These are phyloP conservation scores for Apis laboriosa DNA, from an alignment of 1,140 invertebrate species.

Conservation along the genomic window DNA sequence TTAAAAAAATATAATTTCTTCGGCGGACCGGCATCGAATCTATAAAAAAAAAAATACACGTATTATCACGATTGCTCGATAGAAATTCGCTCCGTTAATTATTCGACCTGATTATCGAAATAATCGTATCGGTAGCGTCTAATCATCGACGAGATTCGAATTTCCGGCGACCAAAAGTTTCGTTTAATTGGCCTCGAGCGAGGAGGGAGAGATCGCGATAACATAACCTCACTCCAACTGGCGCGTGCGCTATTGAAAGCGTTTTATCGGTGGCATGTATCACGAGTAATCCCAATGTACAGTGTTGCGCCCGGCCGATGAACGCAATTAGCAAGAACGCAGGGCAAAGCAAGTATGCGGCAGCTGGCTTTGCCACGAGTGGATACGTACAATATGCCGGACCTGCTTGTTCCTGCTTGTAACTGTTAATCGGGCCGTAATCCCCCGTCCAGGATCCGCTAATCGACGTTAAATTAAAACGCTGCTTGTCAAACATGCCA, in stretches of 20 bases:
- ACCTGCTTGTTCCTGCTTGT: slow-evolving; percentile 6
- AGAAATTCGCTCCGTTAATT: too few species aligned
- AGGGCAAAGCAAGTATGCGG: slow-evolving; percentile 58
- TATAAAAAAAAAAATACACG: too few species aligned
- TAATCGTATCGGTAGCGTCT: not conserved
- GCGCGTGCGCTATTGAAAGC: not conserved
- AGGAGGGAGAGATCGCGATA: not conserved
- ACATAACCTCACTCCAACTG: not conserved
- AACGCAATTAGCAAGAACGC: slow-evolving; percentile 46
- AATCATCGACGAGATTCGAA: not conserved
- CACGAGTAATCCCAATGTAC: not conserved
- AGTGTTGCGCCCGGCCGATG: slow-evolving; percentile 3
- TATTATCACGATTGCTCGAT: too few species aligned
- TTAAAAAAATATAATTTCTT: too few species aligned
- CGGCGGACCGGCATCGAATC: too few species aligned
- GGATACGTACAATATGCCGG: slow-evolving; percentile 7
- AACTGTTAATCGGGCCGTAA: slow-evolving; percentile 28
- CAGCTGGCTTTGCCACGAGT: slow-evolving; percentile 13
- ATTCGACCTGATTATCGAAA: too few species aligned
- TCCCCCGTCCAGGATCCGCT: slow-evolving; percentile 22
- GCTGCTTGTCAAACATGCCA: slow-evolving; percentile 53
- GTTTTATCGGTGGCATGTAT: slow-evolving; percentile 28
- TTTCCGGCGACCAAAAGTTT: not conserved
- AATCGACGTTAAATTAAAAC: slow-evolving; percentile 64
- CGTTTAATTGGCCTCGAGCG: not conserved